Base-by-base conservation (phyloP, 2,888 invertebrate genomes). In the Orgyia antiqua region DNA sequence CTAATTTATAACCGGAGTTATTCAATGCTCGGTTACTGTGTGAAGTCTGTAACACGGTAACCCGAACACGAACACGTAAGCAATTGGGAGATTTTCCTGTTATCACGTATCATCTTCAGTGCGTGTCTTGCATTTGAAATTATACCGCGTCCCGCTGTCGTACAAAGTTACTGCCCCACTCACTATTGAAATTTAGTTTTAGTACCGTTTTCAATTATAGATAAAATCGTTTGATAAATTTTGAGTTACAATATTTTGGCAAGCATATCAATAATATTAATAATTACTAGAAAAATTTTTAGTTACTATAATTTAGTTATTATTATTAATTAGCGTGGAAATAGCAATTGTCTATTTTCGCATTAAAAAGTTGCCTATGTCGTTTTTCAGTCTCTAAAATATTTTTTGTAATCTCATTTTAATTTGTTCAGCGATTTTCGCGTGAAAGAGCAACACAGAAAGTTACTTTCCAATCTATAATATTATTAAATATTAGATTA, bases 81-180 rank as follows among this genome's bases (percentile, higher is more conserved):
- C 84, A 83, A 82, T 84, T 79, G 84, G 79, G 79, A 79, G 83
- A 79, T 84, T 83, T 80, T 78, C 84, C 70, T 82, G 84, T 86
- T 84, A 84, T 86, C 86, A 84, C 86, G 84, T 84, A 83, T 84
- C 84, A 86, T 86, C 82, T 83, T 68, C 52, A 66, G 64, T 49
- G 68, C 82, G 84, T 78, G 84, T 49, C 69, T 54, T 67, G 82
- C 77, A 82, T 83, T 51, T 37, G 49, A 68, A n/a, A 72, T 55
- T 38, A 37, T 30, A 31, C 24, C 26, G 32, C 31, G 43, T 52
- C 27, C 30, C 31, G 44, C 52, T 32, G 40, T 61, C 61, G 69
- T 66, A 70, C 62, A 63, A 66, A 69, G 60, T 70, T 64, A 59
- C 58, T 55, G 58, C 54, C 54, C 53, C 58, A 59, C 67, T 65